phyloP scores from a whole-genome alignment of 2,888 invertebrate genomes.

The Tachina grossa region DNA sequence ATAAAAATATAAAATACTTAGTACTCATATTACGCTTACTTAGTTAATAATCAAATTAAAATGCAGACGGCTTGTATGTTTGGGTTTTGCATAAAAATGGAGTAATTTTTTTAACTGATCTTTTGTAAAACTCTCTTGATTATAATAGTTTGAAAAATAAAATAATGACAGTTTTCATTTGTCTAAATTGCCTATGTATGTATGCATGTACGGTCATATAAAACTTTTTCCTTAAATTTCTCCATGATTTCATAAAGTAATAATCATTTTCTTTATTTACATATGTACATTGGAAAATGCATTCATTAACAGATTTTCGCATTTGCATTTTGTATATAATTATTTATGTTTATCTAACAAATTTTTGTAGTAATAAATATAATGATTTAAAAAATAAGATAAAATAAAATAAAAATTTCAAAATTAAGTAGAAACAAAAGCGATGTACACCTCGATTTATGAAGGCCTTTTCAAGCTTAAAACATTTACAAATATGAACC shows the following conservation, averaged over 20 bases:
- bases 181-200: neutral
- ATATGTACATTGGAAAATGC: slow-evolving; percentile 3
- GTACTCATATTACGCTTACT: neutral
- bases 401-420: neutral
- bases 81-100: slow-evolving; percentile 34
- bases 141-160: slow-evolving; percentile 16
- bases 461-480: no score
- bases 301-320: slow-evolving; percentile 42
- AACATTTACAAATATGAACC: no score
- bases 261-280: slow-evolving; percentile 24
- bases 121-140: slow-evolving; percentile 5
- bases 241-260: slow-evolving; percentile 37
- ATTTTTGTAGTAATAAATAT: slow-evolving; percentile 14
- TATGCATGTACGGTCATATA: neutral
- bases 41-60: slow-evolving; percentile 49
- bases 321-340: slow-evolving; percentile 39
- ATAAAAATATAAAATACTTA: slow-evolving; percentile 46
- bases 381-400: neutral
- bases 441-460: no score
- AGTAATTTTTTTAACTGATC: slow-evolving; percentile 1
- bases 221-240: slow-evolving; percentile 40
- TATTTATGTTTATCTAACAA: neutral
- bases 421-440: no score
- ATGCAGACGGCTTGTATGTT: slow-evolving; percentile 25
- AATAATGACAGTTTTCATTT: slow-evolving; percentile 33